A percentile compares a stretch with the other conserved stretches of the same genome.
phyloP scores from a whole-genome alignment of 2,797 vertebrate species.

The Muraenolepis orangiensis region DNA sequence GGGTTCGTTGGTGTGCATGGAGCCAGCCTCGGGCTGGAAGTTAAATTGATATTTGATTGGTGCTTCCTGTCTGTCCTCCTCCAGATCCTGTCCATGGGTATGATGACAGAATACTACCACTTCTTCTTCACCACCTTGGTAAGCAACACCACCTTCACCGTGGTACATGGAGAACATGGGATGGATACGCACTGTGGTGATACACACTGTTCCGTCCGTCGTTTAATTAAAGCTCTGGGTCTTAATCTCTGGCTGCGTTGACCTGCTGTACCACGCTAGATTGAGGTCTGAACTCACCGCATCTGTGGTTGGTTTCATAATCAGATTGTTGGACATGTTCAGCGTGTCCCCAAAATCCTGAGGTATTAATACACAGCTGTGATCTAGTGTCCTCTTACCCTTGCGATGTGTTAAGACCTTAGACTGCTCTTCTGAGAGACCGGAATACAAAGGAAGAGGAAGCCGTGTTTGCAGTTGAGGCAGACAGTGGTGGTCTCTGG shows the following conservation, averaged over 20 bases:
- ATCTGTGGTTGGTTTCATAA: slow-evolving; percentile 50
- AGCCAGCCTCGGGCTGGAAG: neutral
- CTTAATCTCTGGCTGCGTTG: slow-evolving; percentile 15
- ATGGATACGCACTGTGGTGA: neutral
- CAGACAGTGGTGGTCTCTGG: neutral
- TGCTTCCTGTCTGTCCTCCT: slow-evolving; percentile 5
- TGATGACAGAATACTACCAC: slow-evolving; percentile 99
- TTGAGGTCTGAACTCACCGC: slow-evolving; percentile 35
- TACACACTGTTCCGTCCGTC: slow-evolving; percentile 7
- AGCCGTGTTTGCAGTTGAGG: neutral
- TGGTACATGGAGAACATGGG: no score
- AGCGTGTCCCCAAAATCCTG: slow-evolving; percentile 38
- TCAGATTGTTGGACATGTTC: slow-evolving; percentile 38
- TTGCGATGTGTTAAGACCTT: slow-evolving; percentile 5
- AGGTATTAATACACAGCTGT: slow-evolving; percentile 30
- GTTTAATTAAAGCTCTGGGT: slow-evolving; percentile 27
- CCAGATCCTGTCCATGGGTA: slow-evolving; percentile 91
- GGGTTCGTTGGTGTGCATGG: neutral
- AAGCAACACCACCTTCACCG: slow-evolving; percentile 54
- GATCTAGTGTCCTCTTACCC: slow-evolving; percentile 36
- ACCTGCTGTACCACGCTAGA: slow-evolving; percentile 29
- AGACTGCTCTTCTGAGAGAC: neutral
- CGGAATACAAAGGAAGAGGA: neutral
- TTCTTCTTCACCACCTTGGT: slow-evolving; percentile 99
- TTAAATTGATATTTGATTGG: neutral